A percentile compares a stretch with the other conserved stretches of the same genome.
These are phyloP conservation scores for Pygocentrus nattereri DNA, from an alignment of 2,797 vertebrate species.

Conservation along the genomic window DNA sequence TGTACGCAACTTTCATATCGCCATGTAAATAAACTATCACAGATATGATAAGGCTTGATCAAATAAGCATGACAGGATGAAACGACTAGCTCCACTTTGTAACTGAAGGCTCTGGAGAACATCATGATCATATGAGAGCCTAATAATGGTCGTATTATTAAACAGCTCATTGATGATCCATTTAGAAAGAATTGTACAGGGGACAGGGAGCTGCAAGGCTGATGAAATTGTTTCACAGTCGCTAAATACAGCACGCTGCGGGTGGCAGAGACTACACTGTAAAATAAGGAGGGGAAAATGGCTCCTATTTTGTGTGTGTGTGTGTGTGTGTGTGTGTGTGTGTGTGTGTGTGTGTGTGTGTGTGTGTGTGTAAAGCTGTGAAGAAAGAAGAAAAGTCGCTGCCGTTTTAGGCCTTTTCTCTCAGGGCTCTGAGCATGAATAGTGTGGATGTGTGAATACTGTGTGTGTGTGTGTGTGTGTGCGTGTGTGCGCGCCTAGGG, in stretches of 20 bases:
- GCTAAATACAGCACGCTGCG: conserved; percentile 4
- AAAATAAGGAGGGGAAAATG: neutral
- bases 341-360: conserved; percentile 39
- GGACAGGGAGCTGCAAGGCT: too few relatives aligned
- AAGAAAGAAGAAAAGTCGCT: conserved; percentile 6
- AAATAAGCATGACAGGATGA: conserved; percentile 14
- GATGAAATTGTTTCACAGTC: neutral
- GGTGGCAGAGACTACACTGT: neutral
- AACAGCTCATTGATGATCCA: neutral
- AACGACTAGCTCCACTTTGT: conserved; percentile 17
- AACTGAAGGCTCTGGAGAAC: conserved; percentile 19
- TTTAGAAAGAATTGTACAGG: conserved; percentile 5
- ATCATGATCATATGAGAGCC: neutral
- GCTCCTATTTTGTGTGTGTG: conserved; percentile 8
- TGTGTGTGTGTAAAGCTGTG: conserved; percentile 23
- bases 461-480: conserved; percentile 2
- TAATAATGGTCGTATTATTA: neutral
- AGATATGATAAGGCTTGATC: conserved; percentile 34
- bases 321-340: conserved; percentile 40
- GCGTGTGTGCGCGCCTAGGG: neutral
- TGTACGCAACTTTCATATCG: conserved; percentile 13
- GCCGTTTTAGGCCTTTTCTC: conserved; percentile 7
- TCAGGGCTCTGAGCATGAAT: neutral
- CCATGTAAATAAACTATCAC: conserved; percentile 52
- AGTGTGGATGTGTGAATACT: neutral